These are phyloP conservation scores for Telmatherina bonti DNA, from an alignment of 2,797 vertebrate species.

Conservation along the genomic window DNA sequence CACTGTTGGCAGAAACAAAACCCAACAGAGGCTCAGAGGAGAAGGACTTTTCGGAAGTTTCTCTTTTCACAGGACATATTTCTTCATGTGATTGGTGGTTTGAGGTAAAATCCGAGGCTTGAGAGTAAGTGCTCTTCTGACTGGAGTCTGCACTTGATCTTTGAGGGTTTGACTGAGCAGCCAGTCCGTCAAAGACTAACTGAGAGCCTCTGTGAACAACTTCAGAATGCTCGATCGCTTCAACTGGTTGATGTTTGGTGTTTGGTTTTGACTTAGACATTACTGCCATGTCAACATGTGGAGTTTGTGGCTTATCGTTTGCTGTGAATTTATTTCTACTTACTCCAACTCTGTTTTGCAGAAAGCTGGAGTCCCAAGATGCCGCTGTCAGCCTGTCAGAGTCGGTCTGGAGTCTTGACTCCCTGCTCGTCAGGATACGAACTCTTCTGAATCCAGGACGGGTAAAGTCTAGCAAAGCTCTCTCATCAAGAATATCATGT, in stretches of 20 bases:
- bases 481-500: constrained; percentile 61
- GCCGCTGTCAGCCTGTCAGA: constrained; percentile 30
- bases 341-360: constrained; percentile 58
- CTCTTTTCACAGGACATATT: constrained; percentile 23
- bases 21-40: constrained; percentile 15
- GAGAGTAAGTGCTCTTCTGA: constrained; percentile 28
- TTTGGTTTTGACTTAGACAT: constrained; percentile 38
- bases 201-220: constrained; percentile 44
- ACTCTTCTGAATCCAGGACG: constrained; percentile 33
- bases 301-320: constrained; percentile 47
- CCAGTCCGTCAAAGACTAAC: constrained; percentile 35
- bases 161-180: constrained; percentile 27
- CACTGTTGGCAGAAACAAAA: constrained; percentile 17
- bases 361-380: constrained; percentile 43
- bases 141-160: constrained; percentile 41
- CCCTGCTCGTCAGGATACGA: constrained; percentile 12
- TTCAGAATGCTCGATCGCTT: constrained; percentile 20
- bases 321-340: constrained; percentile 56
- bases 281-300: constrained; percentile 39
- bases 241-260: constrained; percentile 27
- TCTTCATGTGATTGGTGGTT: constrained; percentile 25
- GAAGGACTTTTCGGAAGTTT: constrained; percentile 9
- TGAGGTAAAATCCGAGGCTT: constrained; percentile 22
- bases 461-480: constrained; percentile 60
- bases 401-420: constrained; percentile 37